phyloP scores from a whole-genome alignment of 2,113 vertebrate species.

The Phalacrocorax brasilianus region DNA sequence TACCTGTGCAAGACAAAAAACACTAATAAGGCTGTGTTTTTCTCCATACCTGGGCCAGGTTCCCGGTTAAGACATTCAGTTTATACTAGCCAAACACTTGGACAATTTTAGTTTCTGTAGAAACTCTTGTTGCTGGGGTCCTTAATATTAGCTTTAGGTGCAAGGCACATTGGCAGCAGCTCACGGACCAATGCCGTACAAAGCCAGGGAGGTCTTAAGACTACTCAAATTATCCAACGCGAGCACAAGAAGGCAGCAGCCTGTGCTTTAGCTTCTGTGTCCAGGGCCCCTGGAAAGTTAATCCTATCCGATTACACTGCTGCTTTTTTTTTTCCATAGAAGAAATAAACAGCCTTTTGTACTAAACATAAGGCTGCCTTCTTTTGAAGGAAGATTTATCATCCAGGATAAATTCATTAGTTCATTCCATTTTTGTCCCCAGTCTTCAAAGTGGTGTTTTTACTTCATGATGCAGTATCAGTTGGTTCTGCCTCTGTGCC shows the following conservation, averaged over 20 bases:
- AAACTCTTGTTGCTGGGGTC: not conserved
- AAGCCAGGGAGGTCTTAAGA: not conserved
- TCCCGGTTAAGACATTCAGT: not conserved
- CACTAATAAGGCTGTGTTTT: not conserved
- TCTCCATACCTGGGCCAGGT: not conserved
- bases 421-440: not conserved
- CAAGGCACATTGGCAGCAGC: not conserved
- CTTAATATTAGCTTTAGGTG: not conserved
- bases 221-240: not conserved
- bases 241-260: not conserved
- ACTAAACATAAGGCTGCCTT: conserved; percentile 38
- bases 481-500: not conserved
- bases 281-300: conserved; percentile 46
- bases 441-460: not conserved
- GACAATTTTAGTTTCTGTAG: not conserved
- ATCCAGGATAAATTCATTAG: conserved; percentile 24
- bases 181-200: not conserved
- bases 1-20: not conserved
- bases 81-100: not conserved
- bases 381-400: conserved; percentile 46
- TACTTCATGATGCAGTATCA: not conserved
- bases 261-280: not conserved
- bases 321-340: not conserved
- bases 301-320: conserved; percentile 43
- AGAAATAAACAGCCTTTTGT: conserved; percentile 62